phyloP scores from a whole-genome alignment of 2,113 vertebrate species.

The Hyaena hyaena region DNA sequence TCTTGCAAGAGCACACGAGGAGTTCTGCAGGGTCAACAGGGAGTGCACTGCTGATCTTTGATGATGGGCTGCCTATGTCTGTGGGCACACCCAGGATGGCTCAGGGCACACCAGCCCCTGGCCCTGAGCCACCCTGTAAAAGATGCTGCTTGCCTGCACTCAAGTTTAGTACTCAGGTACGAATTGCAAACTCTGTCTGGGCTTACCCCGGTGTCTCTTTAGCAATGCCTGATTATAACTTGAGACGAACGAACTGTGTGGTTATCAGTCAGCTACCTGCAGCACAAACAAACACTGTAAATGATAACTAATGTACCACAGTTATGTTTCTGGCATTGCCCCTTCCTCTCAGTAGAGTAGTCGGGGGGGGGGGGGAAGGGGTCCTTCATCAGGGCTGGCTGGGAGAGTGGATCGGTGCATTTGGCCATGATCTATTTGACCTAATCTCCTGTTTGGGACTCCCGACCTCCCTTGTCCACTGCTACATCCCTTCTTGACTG shows the following conservation, averaged over 20 bases:
- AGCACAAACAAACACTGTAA: neutral
- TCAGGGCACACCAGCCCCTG: neutral
- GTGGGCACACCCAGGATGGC: neutral
- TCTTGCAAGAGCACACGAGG: neutral
- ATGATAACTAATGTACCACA: neutral
- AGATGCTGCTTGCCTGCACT: neutral
- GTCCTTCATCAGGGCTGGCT: neutral
- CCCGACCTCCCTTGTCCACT: neutral
- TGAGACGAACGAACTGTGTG: too few relatives aligned
- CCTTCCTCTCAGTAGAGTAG: neutral
- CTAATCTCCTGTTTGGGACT: neutral
- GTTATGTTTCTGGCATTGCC: neutral
- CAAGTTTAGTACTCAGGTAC: neutral
- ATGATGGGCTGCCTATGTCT: neutral
- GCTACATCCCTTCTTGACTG: neutral
- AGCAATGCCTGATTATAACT: neutral
- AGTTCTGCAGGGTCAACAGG: neutral
- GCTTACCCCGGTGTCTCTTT: too few relatives aligned
- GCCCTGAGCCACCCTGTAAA: too few relatives aligned
- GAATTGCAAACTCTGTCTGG: neutral
- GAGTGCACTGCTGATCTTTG: neutral
- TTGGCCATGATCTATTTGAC: neutral
- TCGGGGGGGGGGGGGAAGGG: neutral
- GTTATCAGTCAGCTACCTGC: neutral
- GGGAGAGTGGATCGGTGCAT: neutral